Evolutionary conservation across 1,140 invertebrate species (phyloP).

Genomic region (Neoseiulus cucumeris): DNA sequence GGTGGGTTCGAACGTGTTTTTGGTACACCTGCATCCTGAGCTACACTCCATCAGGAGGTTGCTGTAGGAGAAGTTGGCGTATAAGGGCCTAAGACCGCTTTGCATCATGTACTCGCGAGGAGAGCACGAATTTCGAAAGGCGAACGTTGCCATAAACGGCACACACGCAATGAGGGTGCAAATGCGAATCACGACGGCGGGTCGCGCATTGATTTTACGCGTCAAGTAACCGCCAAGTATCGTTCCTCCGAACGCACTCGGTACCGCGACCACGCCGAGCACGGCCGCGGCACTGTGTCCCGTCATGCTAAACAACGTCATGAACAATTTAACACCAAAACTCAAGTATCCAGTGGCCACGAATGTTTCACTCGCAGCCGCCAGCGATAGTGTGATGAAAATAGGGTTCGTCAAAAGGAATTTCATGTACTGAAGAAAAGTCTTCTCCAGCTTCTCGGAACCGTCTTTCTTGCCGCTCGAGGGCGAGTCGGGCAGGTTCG

Average conservation of each 20-base stretch:
- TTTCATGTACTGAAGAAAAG: conserved; percentile 9
- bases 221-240: conserved; percentile 2
- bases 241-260: background rate
- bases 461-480: background rate
- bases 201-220: conserved; percentile 5
- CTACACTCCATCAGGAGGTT: background rate
- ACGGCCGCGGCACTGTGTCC: conserved; percentile 8
- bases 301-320: background rate
- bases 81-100: background rate
- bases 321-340: background rate
- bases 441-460: background rate
- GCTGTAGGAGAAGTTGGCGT: background rate
- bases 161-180: background rate
- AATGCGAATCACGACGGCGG: background rate
- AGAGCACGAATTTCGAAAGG: background rate
- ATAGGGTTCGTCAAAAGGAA: background rate
- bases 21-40: background rate
- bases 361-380: background rate
- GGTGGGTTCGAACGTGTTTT: background rate
- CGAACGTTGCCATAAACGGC: conserved; percentile 2
- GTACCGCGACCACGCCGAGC: background rate
- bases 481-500: background rate
- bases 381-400: background rate
- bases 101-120: conserved; percentile 7
- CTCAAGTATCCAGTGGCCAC: conserved; percentile 6